Percentiles rank a stretch among this genome's conserved stretches.
These are phyloP conservation scores for Drosophila funebris DNA, from an alignment of 1,140 invertebrate species.

Conservation along the genomic window DNA sequence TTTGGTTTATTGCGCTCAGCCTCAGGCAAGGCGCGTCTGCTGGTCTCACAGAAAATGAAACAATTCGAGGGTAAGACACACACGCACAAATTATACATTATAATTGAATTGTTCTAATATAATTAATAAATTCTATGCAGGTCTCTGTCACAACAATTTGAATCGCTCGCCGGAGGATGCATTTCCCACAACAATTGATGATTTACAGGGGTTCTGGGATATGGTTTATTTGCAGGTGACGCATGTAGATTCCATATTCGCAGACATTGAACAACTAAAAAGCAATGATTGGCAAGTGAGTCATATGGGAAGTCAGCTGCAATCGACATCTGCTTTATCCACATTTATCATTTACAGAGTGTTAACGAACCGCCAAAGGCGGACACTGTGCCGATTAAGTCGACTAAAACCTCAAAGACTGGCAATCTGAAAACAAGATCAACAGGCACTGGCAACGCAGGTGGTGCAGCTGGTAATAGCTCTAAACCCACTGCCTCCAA, in stretches of 20 bases:
- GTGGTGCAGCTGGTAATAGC: conserved; percentile 14
- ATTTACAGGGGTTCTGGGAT: conserved; percentile 98
- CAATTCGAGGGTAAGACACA: conserved; percentile 91
- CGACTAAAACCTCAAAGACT: conserved; percentile 48
- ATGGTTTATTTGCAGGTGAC: conserved; percentile 96
- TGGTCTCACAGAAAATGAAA: conserved; percentile 96
- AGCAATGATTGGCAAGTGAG: conserved; percentile 88
- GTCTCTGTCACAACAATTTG: conserved; percentile 86
- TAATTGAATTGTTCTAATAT: no score
- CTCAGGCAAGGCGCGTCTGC: conserved; percentile 94
- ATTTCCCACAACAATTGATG: conserved; percentile 93
- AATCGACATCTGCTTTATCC: background rate
- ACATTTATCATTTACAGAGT: conserved; percentile 18
- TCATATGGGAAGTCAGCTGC: background rate
- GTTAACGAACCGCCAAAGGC: conserved; percentile 11
- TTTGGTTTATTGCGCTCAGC: conserved; percentile 93
- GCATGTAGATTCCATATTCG: conserved; percentile 91
- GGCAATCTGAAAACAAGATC: conserved; percentile 53
- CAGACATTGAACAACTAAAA: conserved; percentile 89
- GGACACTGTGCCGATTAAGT: conserved; percentile 17
- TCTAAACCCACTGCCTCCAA: conserved; percentile 74
- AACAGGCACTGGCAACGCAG: no score
- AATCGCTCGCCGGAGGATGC: conserved; percentile 90
- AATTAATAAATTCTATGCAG: no score
- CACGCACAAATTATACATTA: no score